Evolutionary conservation across 2,888 invertebrate genomes (phyloP).

Genomic region (Agrochola litura): DNA sequence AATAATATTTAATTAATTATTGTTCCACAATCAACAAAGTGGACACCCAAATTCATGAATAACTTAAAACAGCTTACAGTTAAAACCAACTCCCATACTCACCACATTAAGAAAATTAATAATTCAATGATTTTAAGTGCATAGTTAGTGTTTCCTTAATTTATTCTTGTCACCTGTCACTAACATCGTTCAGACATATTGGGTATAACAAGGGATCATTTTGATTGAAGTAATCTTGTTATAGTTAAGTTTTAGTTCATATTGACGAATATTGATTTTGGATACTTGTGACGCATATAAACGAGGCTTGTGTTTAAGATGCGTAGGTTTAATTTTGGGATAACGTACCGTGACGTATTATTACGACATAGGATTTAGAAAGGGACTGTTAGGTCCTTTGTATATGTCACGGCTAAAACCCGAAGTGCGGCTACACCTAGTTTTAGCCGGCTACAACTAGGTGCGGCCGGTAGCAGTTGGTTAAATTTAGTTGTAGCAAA

Average conservation of each 20-base stretch:
- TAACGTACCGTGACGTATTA: neutral
- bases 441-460: too few relatives aligned
- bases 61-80: constrained; percentile 1
- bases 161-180: constrained; percentile 42
- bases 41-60: constrained; percentile 9
- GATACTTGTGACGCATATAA: constrained; percentile 34
- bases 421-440: too few relatives aligned
- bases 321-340: neutral
- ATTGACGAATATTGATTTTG: constrained; percentile 52
- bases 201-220: constrained; percentile 43
- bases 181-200: constrained; percentile 33
- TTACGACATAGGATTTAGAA: neutral
- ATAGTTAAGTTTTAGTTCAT: constrained; percentile 39
- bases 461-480: too few relatives aligned
- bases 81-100: neutral
- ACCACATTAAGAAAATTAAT: constrained; percentile 15
- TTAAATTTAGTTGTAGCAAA: too few relatives aligned
- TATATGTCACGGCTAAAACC: too few relatives aligned
- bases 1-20: neutral
- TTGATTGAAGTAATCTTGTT: constrained; percentile 55
- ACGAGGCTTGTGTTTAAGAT: neutral
- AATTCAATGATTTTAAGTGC: constrained; percentile 37
- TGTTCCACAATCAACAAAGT: neutral
- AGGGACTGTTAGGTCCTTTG: too few relatives aligned
- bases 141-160: constrained; percentile 26